phyloP scores from a whole-genome alignment of 2,888 invertebrate species.

The Smittia sp. region DNA sequence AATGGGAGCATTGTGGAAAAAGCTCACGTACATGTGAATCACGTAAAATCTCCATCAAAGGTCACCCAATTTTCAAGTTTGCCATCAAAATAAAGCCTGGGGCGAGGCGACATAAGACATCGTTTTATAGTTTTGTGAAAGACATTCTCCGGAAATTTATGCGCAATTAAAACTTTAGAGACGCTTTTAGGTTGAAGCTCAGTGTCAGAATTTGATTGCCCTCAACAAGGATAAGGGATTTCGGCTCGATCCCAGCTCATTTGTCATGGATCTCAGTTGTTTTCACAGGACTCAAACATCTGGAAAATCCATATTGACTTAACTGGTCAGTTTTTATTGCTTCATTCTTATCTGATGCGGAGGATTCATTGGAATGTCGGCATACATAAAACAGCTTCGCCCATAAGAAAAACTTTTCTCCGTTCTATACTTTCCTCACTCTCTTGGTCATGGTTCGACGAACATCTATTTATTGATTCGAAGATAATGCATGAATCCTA shows the following conservation, averaged over 20 bases:
- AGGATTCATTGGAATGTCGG: neutral
- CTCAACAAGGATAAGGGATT: neutral
- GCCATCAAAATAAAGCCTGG: neutral
- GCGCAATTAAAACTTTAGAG: conserved; percentile 27
- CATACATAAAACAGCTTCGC: no score
- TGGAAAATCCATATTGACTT: conserved; percentile 30
- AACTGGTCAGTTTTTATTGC: conserved; percentile 26
- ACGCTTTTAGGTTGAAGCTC: neutral
- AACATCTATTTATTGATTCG: conserved; percentile 19
- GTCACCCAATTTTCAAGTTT: conserved; percentile 35
- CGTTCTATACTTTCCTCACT: neutral
- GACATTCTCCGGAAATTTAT: conserved; percentile 16
- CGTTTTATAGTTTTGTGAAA: neutral
- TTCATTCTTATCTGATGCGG: conserved; percentile 7
- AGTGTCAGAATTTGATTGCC: neutral
- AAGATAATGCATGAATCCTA: conserved; percentile 7
- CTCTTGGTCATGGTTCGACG: neutral
- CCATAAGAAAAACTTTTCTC: neutral
- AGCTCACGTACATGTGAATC: conserved; percentile 27
- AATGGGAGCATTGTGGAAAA: neutral
- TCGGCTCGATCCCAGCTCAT: neutral
- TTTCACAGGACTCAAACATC: conserved; percentile 2
- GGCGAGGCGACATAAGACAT: neutral
- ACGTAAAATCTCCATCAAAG: conserved; percentile 32
- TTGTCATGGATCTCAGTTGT: neutral